Evolutionary conservation across 35 echinoderm and acorn worm genomes (phyloP), one percentile per base, ranked within the genome.

Genomic region (Heliocidaris erythrogramma): DNA sequence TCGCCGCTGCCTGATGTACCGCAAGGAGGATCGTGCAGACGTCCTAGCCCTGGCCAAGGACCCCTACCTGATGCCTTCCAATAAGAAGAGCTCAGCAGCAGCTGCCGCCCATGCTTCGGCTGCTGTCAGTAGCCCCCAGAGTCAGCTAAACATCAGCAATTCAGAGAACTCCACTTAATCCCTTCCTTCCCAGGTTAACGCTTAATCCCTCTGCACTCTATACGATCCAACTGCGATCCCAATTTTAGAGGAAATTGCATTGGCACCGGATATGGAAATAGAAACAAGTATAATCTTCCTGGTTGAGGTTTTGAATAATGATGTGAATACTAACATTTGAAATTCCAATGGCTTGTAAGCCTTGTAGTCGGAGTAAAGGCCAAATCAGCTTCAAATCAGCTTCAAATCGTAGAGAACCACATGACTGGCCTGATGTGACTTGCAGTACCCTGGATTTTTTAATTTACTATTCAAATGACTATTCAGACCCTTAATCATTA

Each of bases 1-100:
- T 42, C 95, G 98, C 27, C 88, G 96, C 11, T 99, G 98, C 94
- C 93, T 99, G 59, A 95, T 97, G 48, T 99, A 99, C 96, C 90
- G 97, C 48, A 97, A 97, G 60, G 97, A 99, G 85, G 88, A 96
- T 35, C 95, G 98, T 16, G 52, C 95, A 24, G 98, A 99, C 50
- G 98, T 99, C 35, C 94, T 97, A 49, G 95, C 93, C 11, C 88
- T 99, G 32, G 93, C 98, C 84, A 97, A 94, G 88, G 95, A 97
- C 49, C 49, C 94, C 1, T 99, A 99, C 91, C 95, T 99, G 35
- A 85, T 90, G 47, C 98, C 97, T 2, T 91, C 91, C 84, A 94
- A 92, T 65, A 96, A 94, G 65, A 95, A 95, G 60, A 94, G 94
- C 21, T 85, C 85, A 13, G 49, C 94, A 48, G 95, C 95, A 13